Evolutionary conservation across 2,797 vertebrate species (phyloP), one percentile per base, ranked within the genome.

Genomic region (Thunnus albacares): DNA sequence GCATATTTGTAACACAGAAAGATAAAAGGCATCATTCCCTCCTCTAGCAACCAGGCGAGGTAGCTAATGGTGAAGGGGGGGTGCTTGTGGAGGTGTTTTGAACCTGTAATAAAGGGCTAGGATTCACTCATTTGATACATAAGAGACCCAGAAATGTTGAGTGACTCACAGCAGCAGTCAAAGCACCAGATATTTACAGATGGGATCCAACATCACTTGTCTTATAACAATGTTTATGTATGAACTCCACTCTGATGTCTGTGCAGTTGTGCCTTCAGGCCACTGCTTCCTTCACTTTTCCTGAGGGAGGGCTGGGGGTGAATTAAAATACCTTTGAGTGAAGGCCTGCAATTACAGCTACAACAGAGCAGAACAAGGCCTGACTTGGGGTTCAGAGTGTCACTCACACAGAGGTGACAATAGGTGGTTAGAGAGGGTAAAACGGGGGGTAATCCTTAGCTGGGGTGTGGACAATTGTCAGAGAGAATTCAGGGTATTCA

Each of bases 351-450:
- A 61, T 82, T 43, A 70, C 2, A 75, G 68, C 51, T 41, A 45
- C 71, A 65, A 43, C 71, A 74, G 62, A 82, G 60, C 65, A 85
- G 68, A 71, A 64, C 49, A 70, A 79, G 68, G 52, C 58, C 68
- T 71, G 66, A 82, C 51, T 60, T 22, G 60, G 56, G 78, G 53
- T 76, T 80, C 75, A 80, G 82, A 83, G 88, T 87, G 92, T 90
- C 78, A 82, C 60, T 93, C 81, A 84, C 92, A 89, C 84, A 12
- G 13, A 80, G 80, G 87, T 87, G 90, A 85, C 87, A 91, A 87
- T 81, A 51, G 79, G 56, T 52, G 70, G 72, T 64, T 78, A 59
- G 59, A 62, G 75, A 79, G 52, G 84, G 47, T 53, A 51, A 73
- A 75, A 71, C 13, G 35, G n/a, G 60, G 75, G 75, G 51, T 86